Evolutionary conservation across 2,113 vertebrate species (phyloP).

Genomic region (Melanerpes aurifrons): DNA sequence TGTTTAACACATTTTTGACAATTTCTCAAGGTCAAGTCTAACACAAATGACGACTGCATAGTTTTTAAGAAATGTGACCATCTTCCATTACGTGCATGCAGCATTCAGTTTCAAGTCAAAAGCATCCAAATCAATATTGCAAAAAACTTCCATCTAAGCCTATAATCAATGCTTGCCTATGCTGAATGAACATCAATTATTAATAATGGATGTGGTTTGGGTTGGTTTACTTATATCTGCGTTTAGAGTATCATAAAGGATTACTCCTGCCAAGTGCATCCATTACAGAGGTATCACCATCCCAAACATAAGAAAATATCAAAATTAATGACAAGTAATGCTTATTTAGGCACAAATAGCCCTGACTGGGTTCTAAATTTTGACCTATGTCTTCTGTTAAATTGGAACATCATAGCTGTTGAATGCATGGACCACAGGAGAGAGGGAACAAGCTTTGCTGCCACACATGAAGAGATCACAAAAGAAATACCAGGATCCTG

Average conservation of each 20-base stretch:
- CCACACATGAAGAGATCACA: background rate
- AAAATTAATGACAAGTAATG: slow-evolving; percentile 3
- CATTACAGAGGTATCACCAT: slow-evolving; percentile 41
- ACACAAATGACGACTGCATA: slow-evolving; percentile 32
- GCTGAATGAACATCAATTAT: slow-evolving; percentile 74
- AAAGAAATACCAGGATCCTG: background rate
- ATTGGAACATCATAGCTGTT: background rate
- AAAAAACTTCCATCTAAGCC: slow-evolving; percentile 69
- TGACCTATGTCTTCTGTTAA: background rate
- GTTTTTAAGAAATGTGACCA: slow-evolving; percentile 59
- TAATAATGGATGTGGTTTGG: slow-evolving; percentile 72
- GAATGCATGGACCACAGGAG: background rate
- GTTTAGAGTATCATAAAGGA: slow-evolving; percentile 66
- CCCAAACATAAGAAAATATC: background rate
- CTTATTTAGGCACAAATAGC: background rate
- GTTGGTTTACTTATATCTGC: slow-evolving; percentile 70
- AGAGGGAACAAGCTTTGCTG: background rate
- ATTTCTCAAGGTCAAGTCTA: slow-evolving; percentile 25
- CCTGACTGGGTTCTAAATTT: background rate
- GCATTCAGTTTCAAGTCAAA: slow-evolving; percentile 55
- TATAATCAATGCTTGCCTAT: slow-evolving; percentile 76
- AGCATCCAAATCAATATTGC: slow-evolving; percentile 53
- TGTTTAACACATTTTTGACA: background rate
- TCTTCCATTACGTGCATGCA: slow-evolving; percentile 44
- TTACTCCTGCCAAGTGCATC: slow-evolving; percentile 36